Evolutionary conservation across 2,888 invertebrate genomes (phyloP), one percentile per base, ranked within the genome.

Genomic region (Apotomis betuletana): DNA sequence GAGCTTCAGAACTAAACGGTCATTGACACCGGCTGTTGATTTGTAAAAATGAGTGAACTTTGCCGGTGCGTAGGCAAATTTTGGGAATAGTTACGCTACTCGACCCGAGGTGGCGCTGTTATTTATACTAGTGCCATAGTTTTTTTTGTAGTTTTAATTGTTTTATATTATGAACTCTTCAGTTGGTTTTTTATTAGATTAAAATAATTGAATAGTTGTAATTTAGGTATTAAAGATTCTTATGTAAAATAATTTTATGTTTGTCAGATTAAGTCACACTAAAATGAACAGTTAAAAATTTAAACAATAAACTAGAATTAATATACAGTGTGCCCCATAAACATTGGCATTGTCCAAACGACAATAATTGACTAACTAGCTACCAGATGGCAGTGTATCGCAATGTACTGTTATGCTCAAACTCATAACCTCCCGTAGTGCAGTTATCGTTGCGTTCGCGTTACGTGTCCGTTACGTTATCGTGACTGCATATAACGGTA

Each of bases 41-140:
- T 64, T 46, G 57, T 62, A 67, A 69, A 59, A 61, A 49, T 41
- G 52, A 70, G 44, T 67, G 64, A 69, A 67, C 68, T 73, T 70
- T 75, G 68, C 72, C 60, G 74, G 49, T 54, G 65, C 65, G 62
- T 64, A 54, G 65, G 49, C 69, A 72, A 65, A 54, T 69, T 27
- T 60, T 75, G 70, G 70, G 65, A 59, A 58, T 70, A 73, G 72
- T 82, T 70, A 62, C 65, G 44, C 88, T 83, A 86, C 80, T 83
- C 67, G 46, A 55, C 80, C 74, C 78, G 79, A 88, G 90, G 83
- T 88, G 78, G 77, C 75, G 74, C 8, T 62, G 10, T 27, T 1
- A 13, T 8, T 12, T 10, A 12, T 12, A 49, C 44, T 44, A 5
- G 5, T 49, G 3, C 9, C 36, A 12, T 51, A 38, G 63, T 57